A percentile compares a stretch with the other conserved stretches of the same genome.
Conservation (phyloP, 1,140 invertebrate genomes). For the Neuroterus valhalla region DNA sequence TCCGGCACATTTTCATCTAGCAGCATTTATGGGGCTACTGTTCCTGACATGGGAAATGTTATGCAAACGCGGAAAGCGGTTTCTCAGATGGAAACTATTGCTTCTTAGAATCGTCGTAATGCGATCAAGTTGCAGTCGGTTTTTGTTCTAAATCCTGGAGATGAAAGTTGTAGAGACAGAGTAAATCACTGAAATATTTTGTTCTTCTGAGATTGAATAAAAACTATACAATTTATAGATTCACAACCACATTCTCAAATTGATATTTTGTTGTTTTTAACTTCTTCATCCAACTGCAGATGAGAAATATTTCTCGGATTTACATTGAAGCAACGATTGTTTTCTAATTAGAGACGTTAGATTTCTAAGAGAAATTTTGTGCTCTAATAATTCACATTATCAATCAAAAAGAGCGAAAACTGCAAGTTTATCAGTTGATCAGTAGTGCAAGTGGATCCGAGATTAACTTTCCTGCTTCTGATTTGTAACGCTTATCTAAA, state of each 20-base stretch:
- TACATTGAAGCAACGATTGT: slow-evolving; percentile 21
- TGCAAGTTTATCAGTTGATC: background rate
- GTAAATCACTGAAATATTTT: no score
- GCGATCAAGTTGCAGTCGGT: background rate
- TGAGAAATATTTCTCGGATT: no score
- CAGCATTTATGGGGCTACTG: no score
- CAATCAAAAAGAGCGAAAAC: background rate
- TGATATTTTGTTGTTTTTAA: no score
- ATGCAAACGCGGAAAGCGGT: slow-evolving; percentile 19
- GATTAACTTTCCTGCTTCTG: background rate
- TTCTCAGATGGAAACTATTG: background rate
- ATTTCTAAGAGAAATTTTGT: no score
- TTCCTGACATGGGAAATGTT: background rate
- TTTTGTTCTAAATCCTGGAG: slow-evolving; percentile 8
- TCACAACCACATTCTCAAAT: no score
- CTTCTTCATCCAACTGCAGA: no score
- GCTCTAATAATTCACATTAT: background rate
- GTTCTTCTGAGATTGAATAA: no score
- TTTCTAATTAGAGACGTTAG: slow-evolving; percentile 31
- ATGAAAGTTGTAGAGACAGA: slow-evolving; percentile 20
- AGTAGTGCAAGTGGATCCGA: slow-evolving; percentile 11
- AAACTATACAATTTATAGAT: no score
- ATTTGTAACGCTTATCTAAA: background rate
- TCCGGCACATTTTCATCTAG: no score
- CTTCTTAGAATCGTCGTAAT: slow-evolving; percentile 15